Base-by-base conservation (phyloP, 2,797 vertebrate species). In the Chelon labrosus region DNA sequence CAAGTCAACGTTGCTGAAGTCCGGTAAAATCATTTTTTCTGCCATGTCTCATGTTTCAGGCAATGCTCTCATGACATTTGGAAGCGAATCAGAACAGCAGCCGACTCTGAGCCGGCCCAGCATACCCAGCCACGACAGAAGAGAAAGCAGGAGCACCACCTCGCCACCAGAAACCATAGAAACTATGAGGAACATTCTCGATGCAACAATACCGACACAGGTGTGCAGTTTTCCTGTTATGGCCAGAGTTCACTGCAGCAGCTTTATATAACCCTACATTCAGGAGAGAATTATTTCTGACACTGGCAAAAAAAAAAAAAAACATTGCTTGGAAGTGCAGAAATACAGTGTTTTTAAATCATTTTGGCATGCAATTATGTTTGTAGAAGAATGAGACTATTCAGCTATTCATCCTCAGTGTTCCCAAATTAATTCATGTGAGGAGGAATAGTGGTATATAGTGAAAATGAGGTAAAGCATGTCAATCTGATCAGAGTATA, bases 31-130 rank as follows among this genome's bases (percentile, higher is more conserved):
- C 37, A 11, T 56, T 56, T 47, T 16, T 16, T 56, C 17, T 59
- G 47, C 42, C 73, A 5, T 72, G 17, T 84, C 20, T 79, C 39
- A 16, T 84, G 44, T 77, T 83, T 86, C 75, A 99, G 98, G 94
- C 85, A 97, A 97, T 0, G 96, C 98, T 69, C 96, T 99, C 25
- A 85, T 89, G 82, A 94, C 93, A 44, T 99, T 98, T 83, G 96
- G 95, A 73, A 96, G 95, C 0, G 96, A 89, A 62, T 92, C 94
- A 42, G 94, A 94, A 72, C 89, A 94, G 87, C 94, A 86, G 25
- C 86, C 93, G 1, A 93, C 94, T 0, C 56, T 71, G 62, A 91
- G 84, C 64, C 93, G 93, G 14, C 78, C 94, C 79, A 88, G 89
- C 12, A 86, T 85, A 22, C 78, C 90, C 44, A 94, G 92, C 80